Evolutionary conservation across 2,113 vertebrate species (phyloP), one percentile per base, ranked within the genome.

Genomic region (Burhinus oedicnemus): DNA sequence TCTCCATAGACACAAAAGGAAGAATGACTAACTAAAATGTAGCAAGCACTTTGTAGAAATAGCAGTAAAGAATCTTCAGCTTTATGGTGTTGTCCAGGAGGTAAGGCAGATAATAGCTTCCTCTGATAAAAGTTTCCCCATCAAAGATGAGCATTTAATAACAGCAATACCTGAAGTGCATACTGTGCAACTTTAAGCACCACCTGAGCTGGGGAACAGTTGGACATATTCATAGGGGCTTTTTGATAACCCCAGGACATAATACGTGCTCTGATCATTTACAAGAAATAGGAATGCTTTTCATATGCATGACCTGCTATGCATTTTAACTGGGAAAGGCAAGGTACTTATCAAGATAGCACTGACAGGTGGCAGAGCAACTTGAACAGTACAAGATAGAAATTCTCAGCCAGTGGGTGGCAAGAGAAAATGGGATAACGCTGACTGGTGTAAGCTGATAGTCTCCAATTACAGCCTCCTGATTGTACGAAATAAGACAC

Each of bases 251-350:
- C 58, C 45, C 38, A 71, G 83, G 94, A 83, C 36, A 93, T 78
- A 80, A 34, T 61, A 52, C 82, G 75, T 40, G 30, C 36, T 96
- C 55, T 95, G 60, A 92, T 92, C 68, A 92, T 45, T 93, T 58
- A 69, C 47, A 93, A 89, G 95, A 88, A 89, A 84, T 47, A 92
- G 65, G 54, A 68, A 44, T 69, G 36, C 4, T 91, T 96, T 97
- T 89, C 93, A 91, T 96, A 92, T 93, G 71, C 81, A 79, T 89
- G 72, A 87, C 62, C 49, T 82, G 62, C 58, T 29, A 42, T 52
- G 62, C 51, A 78, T 96, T 97, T 90, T 96, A 95, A 68, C 75
- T 82, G 52, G 82, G 51, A 95, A 74, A 96, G 65, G 42, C 54
- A 83, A 88, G 47, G 34, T 90, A 69, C 87, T 95, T 93, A 82